Conservation (phyloP, 2,113 vertebrate species). For the Paradoxurus hermaphroditus region DNA sequence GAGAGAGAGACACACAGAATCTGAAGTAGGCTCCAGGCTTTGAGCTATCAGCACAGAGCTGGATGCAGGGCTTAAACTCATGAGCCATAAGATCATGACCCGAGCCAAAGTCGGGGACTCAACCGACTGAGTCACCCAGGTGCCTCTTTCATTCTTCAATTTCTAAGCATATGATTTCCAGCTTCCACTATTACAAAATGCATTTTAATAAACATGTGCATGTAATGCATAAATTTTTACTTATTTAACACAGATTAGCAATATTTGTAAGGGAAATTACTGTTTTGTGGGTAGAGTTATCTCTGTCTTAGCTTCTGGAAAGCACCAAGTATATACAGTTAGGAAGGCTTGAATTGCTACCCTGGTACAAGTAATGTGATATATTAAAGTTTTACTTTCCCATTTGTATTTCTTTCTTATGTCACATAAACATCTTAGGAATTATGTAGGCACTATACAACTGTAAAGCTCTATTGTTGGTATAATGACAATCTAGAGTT, state of each 20-base stretch:
- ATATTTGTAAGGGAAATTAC: not conserved
- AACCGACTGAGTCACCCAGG: too few relatives aligned
- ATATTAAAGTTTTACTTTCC: not conserved
- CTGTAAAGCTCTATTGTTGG: not conserved
- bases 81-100: too few relatives aligned
- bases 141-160: not conserved
- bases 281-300: not conserved
- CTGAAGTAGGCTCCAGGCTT: too few relatives aligned
- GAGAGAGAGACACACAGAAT: too few relatives aligned
- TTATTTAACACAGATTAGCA: not conserved
- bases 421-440: not conserved
- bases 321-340: not conserved
- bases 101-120: too few relatives aligned
- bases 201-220: not conserved
- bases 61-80: too few relatives aligned
- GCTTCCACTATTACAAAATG: not conserved
- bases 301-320: not conserved
- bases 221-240: not conserved
- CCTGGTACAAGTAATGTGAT: not conserved
- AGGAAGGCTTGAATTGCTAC: not conserved
- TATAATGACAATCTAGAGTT: not conserved
- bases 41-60: too few relatives aligned
- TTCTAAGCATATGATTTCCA: not conserved
- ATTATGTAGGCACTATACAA: not conserved
- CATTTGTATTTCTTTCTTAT: not conserved